These are phyloP conservation scores for Gobio gobio DNA, from an alignment of 2,113 vertebrate species.

Conservation along the genomic window DNA sequence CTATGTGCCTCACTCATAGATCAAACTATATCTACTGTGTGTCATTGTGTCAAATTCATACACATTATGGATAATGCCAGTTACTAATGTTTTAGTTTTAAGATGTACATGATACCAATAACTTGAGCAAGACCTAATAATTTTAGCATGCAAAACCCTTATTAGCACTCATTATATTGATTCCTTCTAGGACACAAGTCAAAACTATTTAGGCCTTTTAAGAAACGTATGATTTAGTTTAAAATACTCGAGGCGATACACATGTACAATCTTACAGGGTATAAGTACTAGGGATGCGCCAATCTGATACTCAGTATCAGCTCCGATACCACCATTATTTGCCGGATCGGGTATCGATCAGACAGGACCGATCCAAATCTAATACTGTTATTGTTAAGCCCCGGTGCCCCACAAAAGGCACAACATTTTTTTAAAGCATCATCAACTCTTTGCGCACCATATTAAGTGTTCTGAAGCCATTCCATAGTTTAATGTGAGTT, in stretches of 20 bases:
- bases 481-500: too few relatives aligned
- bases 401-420: too few relatives aligned
- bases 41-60: not conserved
- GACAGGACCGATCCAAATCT: too few relatives aligned
- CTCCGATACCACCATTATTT: too few relatives aligned
- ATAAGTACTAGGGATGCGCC: not conserved
- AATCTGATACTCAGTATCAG: too few relatives aligned
- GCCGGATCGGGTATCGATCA: too few relatives aligned
- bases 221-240: not conserved
- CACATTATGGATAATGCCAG: not conserved
- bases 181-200: too few relatives aligned
- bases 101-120: not conserved
- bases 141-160: not conserved
- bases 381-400: too few relatives aligned
- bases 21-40: not conserved
- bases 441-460: too few relatives aligned
- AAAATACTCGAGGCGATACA: not conserved
- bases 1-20: not conserved
- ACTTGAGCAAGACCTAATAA: not conserved
- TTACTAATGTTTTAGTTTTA: not conserved
- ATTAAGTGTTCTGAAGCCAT: too few relatives aligned
- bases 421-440: too few relatives aligned
- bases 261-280: not conserved
- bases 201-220: not conserved
- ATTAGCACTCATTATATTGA: not conserved